phyloP scores from a whole-genome alignment of 2,888 invertebrate genomes.

The Amphipyra berbera region DNA sequence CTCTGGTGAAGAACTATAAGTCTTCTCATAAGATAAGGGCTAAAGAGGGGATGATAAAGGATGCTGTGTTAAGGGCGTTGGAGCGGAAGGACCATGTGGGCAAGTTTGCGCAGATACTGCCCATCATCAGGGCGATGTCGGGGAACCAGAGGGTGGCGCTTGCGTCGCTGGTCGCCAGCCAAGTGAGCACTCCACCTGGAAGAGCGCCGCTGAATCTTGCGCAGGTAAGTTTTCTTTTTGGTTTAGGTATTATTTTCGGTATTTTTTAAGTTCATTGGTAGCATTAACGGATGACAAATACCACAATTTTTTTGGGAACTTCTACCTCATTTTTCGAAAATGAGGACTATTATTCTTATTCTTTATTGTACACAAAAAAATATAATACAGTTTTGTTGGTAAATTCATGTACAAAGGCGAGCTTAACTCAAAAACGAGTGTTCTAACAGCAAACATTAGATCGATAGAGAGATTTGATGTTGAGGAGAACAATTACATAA shows the following conservation, averaged over 20 bases:
- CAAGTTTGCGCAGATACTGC: constrained; percentile 91
- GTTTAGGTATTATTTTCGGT: too few relatives aligned
- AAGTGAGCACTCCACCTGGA: constrained; percentile 89
- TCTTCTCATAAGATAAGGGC: constrained; percentile 71
- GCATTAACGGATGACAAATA: not conserved
- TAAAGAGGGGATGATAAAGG: constrained; percentile 86
- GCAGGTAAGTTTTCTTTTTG: constrained; percentile 85
- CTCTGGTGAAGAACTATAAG: constrained; percentile 74
- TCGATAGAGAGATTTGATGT: too few relatives aligned
- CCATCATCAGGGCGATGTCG: constrained; percentile 91
- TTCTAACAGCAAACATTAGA: too few relatives aligned
- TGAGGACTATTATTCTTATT: too few relatives aligned
- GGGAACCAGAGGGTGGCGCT: constrained; percentile 91
- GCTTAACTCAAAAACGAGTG: too few relatives aligned
- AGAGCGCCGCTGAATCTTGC: constrained; percentile 87
- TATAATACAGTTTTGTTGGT: too few relatives aligned
- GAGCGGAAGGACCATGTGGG: constrained; percentile 90
- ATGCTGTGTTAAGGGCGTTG: constrained; percentile 89
- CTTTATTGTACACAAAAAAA: too few relatives aligned
- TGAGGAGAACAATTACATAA: too few relatives aligned
- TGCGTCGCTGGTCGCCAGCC: constrained; percentile 91
- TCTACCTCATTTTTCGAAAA: too few relatives aligned
- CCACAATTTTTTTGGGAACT: not conserved
- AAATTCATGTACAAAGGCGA: too few relatives aligned
- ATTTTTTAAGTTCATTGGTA: too few relatives aligned